Evolutionary conservation across 2,113 vertebrate species (phyloP).

Genomic region (mouse (Mus musculus)): GRCm39 chr5:37189501-37190000

Average conservation of each 20-base stretch:
- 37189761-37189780: rapidly evolving
- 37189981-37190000: not conserved
- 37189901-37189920: not conserved
- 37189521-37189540: not conserved
- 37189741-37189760: not conserved
- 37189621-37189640: not conserved
- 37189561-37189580: not conserved
- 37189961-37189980: not conserved
- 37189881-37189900: not conserved
- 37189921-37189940: rapidly evolving
- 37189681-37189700: not conserved
- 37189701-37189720: not conserved
- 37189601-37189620: not conserved
- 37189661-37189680: not conserved
- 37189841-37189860: not conserved
- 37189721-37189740: too few species aligned
- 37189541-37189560: not conserved
- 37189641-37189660: not conserved
- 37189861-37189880: not conserved
- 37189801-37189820: not conserved
- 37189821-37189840: not conserved
- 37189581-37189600: not conserved
- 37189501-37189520: not conserved
- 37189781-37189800: not conserved
- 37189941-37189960: not conserved